Percentiles rank a stretch among this genome's conserved stretches.
phyloP scores from a whole-genome alignment of 2,888 invertebrate species.

The Andrena bicolor region DNA sequence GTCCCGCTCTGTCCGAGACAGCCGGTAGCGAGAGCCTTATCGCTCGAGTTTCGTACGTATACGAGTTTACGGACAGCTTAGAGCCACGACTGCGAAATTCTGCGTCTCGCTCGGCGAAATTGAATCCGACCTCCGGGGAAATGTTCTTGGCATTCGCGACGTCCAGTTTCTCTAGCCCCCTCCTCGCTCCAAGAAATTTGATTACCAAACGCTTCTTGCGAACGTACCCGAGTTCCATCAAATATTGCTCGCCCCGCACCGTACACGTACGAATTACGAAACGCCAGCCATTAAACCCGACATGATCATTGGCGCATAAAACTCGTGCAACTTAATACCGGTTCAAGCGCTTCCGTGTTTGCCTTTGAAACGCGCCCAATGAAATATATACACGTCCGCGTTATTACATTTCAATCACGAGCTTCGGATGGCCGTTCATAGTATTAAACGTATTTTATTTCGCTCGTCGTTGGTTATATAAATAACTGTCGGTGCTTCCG shows the following conservation, averaged over 20 bases:
- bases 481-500: background rate
- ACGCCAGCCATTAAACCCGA: background rate
- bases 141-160: slow-evolving; percentile 74
- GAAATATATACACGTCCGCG: background rate
- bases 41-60: slow-evolving; percentile 72
- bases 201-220: slow-evolving; percentile 65
- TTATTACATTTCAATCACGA: background rate
- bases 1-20: slow-evolving; percentile 50
- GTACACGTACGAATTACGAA: background rate
- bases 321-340: background rate
- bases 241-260: no score
- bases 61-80: slow-evolving; percentile 72
- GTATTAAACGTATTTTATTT: background rate
- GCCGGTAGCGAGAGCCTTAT: slow-evolving; percentile 74
- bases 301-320: background rate
- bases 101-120: slow-evolving; percentile 78
- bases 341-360: background rate
- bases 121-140: slow-evolving; percentile 81
- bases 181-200: slow-evolving; percentile 63
- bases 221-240: background rate
- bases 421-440: background rate
- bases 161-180: slow-evolving; percentile 55
- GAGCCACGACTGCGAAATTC: slow-evolving; percentile 75
- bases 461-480: background rate
- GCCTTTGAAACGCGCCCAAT: background rate